These are phyloP conservation scores for Orussus abietinus DNA, from an alignment of 1,140 invertebrate species.

Conservation along the genomic window DNA sequence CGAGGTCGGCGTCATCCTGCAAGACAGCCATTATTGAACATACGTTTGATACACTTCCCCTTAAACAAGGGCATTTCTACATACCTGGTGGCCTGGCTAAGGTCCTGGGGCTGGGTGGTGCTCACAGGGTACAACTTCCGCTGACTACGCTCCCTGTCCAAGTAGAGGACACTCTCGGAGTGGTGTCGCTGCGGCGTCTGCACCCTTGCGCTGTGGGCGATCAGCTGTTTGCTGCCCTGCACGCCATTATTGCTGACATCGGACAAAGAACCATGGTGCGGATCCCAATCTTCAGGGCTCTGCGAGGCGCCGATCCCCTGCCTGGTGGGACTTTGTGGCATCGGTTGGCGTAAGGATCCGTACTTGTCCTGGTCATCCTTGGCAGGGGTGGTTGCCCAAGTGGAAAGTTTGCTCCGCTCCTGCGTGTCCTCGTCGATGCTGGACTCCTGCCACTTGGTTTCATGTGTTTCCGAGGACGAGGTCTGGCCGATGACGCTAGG, in stretches of 20 bases:
- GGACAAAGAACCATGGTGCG: slow-evolving; percentile 37
- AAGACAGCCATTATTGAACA: slow-evolving; percentile 12
- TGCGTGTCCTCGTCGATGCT: slow-evolving; percentile 31
- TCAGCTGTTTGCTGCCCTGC: slow-evolving; percentile 58
- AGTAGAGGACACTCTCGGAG: slow-evolving; percentile 74
- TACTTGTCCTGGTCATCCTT: slow-evolving; percentile 29
- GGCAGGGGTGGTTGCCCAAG: too few species aligned
- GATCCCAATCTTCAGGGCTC: slow-evolving; percentile 31
- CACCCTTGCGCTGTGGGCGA: slow-evolving; percentile 75
- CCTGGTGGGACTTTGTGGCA: slow-evolving; percentile 29
- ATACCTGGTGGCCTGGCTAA: slow-evolving; percentile 25
- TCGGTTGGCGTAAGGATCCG: slow-evolving; percentile 20
- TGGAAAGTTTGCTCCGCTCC: slow-evolving; percentile 32
- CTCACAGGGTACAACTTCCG: slow-evolving; percentile 45
- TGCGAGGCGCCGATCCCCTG: slow-evolving; percentile 15
- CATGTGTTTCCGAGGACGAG: slow-evolving; percentile 22
- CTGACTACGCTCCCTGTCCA: slow-evolving; percentile 50
- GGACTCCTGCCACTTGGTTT: slow-evolving; percentile 37
- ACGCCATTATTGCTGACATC: slow-evolving; percentile 41
- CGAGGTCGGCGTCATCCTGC: slow-evolving; percentile 36
- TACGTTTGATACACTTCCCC: not conserved
- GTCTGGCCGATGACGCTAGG: slow-evolving; percentile 28
- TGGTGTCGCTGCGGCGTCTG: slow-evolving; percentile 76
- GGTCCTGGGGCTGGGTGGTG: slow-evolving; percentile 37
- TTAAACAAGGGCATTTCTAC: not conserved